Base-by-base conservation (phyloP, 2,113 vertebrate genomes). In the Chinchilla lanigera region DNA sequence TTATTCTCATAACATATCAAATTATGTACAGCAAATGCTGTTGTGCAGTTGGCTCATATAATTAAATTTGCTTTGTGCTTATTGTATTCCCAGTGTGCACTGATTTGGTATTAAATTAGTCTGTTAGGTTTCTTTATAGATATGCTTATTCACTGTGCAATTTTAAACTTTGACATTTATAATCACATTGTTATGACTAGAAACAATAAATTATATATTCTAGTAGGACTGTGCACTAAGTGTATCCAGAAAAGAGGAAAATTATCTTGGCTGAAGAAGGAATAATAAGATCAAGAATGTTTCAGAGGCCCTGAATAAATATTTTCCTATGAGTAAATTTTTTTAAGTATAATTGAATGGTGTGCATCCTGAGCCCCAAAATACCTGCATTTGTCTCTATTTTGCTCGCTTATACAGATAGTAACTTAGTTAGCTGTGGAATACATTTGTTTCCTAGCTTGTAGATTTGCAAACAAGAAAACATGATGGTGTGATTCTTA, bases 391-490 rank as follows among this genome's bases (percentile, higher is more conserved):
- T 33, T 89, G 30, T 61, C 38, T 61, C 61, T 41, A 35, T 35
- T 71, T 69, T n/a, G 33, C 35, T 44, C 9, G 75, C 3, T 88
- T 73, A 41, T 2, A 41, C 38, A 50, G 60, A 7, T 60, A 56
- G 50, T 38, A 89, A 77, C 6, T 89, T 77, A 60, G 54, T 19
- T 77, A 38, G 4, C 17, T 87, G 41, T 58, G 54, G 4, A 26
- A 60, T 60, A 44, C 11, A 28, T 61, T 5, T 78, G 22, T 73
- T 67, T 77, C 56, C 41, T 84, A 73, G 13, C 14, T 28, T 84
- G 84, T 73, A 60, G 65, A n/a, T 56, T 91, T 71, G 50, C n/a
- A 47, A 65, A 84, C 10, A n/a, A 88, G 67, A 92, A 61, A 94
- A 61, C 3, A 2, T 30, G 16, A 20, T 11, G 26, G 19, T 30